Conservation (phyloP, 1,140 invertebrate genomes). For the Berghia stephanieae region DNA sequence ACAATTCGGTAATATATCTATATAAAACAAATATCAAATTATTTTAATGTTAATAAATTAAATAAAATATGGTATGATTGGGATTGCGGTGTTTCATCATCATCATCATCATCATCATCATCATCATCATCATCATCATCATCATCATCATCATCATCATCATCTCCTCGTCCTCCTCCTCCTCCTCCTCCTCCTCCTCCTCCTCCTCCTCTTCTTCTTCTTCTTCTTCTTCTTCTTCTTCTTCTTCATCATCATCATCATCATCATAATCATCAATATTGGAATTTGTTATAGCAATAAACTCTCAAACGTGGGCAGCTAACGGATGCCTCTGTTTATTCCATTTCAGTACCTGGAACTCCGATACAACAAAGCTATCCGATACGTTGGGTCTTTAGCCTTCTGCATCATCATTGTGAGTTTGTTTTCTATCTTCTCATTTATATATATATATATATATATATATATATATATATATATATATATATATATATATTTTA, state of each 20-base stretch:
- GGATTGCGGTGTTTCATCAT: neutral
- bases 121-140: constrained; percentile 9
- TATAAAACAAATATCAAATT: neutral
- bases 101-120: constrained; percentile 9
- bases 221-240: too few species aligned
- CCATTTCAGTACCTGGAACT: constrained; percentile 81
- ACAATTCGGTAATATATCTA: too few species aligned
- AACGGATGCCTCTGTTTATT: too few species aligned
- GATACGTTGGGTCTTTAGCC: constrained; percentile 27
- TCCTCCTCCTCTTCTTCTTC: too few species aligned
- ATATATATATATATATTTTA: neutral
- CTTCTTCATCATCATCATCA: neutral
- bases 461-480: too few species aligned
- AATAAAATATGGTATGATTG: neutral
- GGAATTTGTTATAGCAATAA: neutral
- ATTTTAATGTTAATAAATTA: neutral
- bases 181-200: too few species aligned
- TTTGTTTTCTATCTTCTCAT: too few species aligned
- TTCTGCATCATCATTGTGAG: constrained; percentile 28
- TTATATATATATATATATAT: too few species aligned
- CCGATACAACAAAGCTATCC: constrained; percentile 53
- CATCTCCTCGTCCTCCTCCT: too few species aligned
- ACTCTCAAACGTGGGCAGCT: too few species aligned
- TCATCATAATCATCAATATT: neutral
- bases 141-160: constrained; percentile 2